These are phyloP conservation scores for Thalassarche chlororhynchos DNA, from an alignment of 2,113 vertebrate species.

Conservation along the genomic window DNA sequence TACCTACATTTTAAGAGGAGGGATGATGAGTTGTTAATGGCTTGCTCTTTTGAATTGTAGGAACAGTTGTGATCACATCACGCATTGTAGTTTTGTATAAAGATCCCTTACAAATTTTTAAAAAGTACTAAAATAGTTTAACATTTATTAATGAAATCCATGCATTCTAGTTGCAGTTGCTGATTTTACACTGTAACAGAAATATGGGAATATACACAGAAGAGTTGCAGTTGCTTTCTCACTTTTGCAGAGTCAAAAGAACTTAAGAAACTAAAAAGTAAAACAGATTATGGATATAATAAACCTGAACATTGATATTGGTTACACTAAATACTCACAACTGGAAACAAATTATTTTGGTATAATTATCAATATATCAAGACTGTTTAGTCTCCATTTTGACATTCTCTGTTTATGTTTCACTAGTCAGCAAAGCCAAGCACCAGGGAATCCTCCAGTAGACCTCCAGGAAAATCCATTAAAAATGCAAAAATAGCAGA, in stretches of 20 bases:
- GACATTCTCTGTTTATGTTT: background rate
- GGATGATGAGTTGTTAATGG: background rate
- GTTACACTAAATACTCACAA: background rate
- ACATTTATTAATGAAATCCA: background rate
- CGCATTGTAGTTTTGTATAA: background rate
- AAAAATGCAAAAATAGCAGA: background rate
- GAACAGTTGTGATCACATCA: background rate
- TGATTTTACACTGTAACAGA: background rate
- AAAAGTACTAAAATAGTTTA: background rate
- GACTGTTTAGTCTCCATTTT: background rate
- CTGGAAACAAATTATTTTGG: background rate
- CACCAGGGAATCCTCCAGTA: background rate
- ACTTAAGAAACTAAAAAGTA: background rate
- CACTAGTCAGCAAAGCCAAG: background rate
- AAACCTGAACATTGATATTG: background rate
- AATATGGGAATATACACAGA: background rate
- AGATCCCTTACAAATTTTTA: background rate
- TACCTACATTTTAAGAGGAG: background rate
- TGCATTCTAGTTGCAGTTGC: background rate
- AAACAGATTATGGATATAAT: background rate
- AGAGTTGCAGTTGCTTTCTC: background rate
- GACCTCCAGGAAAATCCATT: background rate
- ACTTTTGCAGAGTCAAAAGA: background rate
- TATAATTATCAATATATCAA: background rate
- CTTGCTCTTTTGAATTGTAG: background rate